A percentile compares a stretch with the other conserved stretches of the same genome.
phyloP scores from a whole-genome alignment of 2,888 invertebrate genomes.

The Synergus laeviventris region DNA sequence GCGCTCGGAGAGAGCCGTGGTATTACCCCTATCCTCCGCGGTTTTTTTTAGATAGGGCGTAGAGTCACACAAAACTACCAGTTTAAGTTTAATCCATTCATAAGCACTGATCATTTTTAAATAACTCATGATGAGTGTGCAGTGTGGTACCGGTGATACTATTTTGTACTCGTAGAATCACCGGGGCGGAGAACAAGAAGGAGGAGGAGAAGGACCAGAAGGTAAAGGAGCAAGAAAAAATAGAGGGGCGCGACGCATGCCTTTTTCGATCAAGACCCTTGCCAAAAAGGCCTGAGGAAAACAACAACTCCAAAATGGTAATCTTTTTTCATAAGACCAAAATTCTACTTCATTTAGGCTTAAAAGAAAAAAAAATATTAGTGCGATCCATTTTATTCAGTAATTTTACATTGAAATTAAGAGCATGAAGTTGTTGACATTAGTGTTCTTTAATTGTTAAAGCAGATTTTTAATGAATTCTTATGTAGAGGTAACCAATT shows the following conservation, averaged over 20 bases:
- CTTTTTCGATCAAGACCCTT: conserved; percentile 40
- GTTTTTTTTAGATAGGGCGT: conserved; percentile 13
- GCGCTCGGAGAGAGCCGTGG: conserved; percentile 38
- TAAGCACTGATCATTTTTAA: background rate
- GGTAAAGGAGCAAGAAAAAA: conserved; percentile 36
- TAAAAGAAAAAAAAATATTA: background rate
- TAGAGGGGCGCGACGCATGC: conserved; percentile 35
- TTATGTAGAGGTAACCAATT: background rate
- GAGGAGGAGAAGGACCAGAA: conserved; percentile 39
- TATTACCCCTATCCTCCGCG: conserved; percentile 13
- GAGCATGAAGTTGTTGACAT: no score
- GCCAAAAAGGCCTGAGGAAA: conserved; percentile 40
- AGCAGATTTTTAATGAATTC: no score
- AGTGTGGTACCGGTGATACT: conserved; percentile 39
- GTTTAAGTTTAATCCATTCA: background rate
- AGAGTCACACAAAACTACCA: background rate
- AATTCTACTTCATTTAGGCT: background rate
- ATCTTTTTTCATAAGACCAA: background rate
- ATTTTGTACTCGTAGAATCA: conserved; percentile 40
- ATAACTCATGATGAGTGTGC: conserved; percentile 19
- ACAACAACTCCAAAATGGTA: conserved; percentile 37
- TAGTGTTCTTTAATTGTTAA: no score
- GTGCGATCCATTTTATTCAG: no score
- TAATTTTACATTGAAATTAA: no score
- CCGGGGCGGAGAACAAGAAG: conserved; percentile 40